These are phyloP conservation scores for Petrolisthes manimaculis DNA, from an alignment of 2,888 invertebrate genomes.

Conservation along the genomic window DNA sequence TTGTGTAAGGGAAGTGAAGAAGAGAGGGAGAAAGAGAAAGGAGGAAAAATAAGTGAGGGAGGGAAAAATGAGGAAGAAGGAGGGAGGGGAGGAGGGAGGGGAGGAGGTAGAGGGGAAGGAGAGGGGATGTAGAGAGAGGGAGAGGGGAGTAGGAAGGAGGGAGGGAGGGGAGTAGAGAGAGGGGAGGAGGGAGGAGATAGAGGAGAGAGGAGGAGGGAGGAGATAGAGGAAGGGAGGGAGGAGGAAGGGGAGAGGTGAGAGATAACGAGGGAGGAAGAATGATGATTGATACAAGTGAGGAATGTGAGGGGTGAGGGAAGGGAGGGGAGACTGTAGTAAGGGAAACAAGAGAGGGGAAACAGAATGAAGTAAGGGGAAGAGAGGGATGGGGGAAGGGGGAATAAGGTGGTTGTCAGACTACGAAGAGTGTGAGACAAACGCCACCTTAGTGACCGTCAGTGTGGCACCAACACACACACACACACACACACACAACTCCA, in stretches of 20 bases:
- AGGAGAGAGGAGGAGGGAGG: too few relatives aligned
- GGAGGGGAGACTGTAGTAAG: neutral
- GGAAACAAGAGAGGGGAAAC: too few relatives aligned
- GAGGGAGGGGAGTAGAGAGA: neutral
- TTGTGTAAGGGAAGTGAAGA: too few relatives aligned
- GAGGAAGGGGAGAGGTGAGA: neutral
- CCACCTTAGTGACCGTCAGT: too few relatives aligned
- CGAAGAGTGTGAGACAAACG: too few relatives aligned
- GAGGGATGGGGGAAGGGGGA: neutral
- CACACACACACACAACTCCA: too few relatives aligned
- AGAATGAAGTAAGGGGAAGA: neutral
- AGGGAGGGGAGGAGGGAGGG: too few relatives aligned
- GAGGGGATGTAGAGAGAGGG: neutral
- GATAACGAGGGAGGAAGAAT: neutral
- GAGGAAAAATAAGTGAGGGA: neutral
- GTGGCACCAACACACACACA: too few relatives aligned
- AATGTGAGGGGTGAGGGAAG: neutral
- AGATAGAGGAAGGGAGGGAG: too few relatives aligned
- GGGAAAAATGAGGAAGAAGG: neutral
- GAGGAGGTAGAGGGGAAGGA: too few relatives aligned
- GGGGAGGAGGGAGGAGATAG: neutral
- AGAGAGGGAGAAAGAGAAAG: too few relatives aligned
- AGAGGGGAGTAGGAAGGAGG: neutral
- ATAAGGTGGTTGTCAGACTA: too few relatives aligned
- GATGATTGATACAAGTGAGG: neutral